These are phyloP conservation scores for Albula glossodonta DNA, from an alignment of 2,113 vertebrate species.

Conservation along the genomic window DNA sequence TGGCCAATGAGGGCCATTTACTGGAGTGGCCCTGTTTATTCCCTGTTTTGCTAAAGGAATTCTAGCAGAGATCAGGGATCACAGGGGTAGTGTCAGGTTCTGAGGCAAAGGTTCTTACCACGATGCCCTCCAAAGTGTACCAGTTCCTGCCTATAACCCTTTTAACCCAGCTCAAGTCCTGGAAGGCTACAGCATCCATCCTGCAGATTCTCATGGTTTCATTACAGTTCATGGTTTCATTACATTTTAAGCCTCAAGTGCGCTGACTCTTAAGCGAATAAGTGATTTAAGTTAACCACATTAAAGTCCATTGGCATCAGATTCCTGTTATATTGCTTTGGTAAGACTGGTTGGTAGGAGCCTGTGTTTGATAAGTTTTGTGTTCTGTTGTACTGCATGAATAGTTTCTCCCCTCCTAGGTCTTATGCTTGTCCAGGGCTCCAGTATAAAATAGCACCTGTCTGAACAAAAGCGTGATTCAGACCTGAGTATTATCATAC, in stretches of 20 bases:
- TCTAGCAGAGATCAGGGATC: constrained; percentile 56
- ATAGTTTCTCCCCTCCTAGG: constrained; percentile 2
- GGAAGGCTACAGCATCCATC: too few species aligned
- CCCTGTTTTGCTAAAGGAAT: constrained; percentile 68
- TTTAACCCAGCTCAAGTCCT: neutral
- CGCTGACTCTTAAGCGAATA: constrained; percentile 16
- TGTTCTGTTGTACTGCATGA: constrained; percentile 15
- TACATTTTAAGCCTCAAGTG: neutral
- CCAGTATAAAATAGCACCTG: neutral
- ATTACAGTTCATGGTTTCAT: neutral
- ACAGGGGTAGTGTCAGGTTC: constrained; percentile 54
- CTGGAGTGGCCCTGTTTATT: constrained; percentile 48
- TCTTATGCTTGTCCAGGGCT: neutral
- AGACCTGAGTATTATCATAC: neutral
- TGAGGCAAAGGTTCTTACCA: constrained; percentile 56
- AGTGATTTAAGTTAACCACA: constrained; percentile 40
- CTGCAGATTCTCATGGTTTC: neutral
- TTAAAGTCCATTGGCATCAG: neutral
- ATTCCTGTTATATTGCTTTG: constrained; percentile 23
- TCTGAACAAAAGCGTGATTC: neutral
- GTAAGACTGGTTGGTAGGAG: neutral
- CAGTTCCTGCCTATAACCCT: constrained; percentile 19
- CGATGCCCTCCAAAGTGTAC: constrained; percentile 54
- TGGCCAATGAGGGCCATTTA: neutral
- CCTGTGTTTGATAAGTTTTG: constrained; percentile 13